Evolutionary conservation across 2,797 vertebrate genomes (phyloP).

Genomic region (Ctenopoma kingsleyae): DNA sequence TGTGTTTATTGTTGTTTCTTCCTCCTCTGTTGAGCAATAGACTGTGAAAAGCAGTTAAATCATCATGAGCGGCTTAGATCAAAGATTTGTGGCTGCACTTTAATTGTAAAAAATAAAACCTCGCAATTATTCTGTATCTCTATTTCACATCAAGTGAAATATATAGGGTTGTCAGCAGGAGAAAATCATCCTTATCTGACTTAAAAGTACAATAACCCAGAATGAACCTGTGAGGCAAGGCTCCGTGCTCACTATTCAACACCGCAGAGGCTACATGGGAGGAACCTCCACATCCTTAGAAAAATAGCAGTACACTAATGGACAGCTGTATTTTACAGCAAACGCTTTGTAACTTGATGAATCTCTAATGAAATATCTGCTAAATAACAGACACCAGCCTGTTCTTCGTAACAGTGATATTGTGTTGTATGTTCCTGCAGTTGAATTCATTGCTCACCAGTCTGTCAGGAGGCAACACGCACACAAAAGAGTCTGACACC

Average conservation of each 20-base stretch:
- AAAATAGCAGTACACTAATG: background rate
- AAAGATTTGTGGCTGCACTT: too few species aligned
- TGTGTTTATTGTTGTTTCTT: too few species aligned
- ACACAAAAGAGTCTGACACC: conserved; percentile 44
- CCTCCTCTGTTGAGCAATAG: too few species aligned
- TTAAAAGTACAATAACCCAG: background rate
- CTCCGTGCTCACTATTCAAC: background rate
- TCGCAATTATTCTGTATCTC: too few species aligned
- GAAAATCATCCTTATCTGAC: too few species aligned
- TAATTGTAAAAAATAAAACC: too few species aligned
- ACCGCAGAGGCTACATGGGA: background rate
- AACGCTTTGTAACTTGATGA: background rate
- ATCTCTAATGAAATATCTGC: conserved; percentile 36
- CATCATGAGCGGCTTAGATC: too few species aligned
- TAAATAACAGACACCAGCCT: conserved; percentile 13
- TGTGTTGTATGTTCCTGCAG: conserved; percentile 23
- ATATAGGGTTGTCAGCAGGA: too few species aligned
- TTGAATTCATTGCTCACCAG: conserved; percentile 2
- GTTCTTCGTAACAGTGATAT: conserved; percentile 24
- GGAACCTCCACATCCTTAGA: background rate
- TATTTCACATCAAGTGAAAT: too few species aligned
- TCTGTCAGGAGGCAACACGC: conserved; percentile 4
- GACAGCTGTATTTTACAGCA: background rate
- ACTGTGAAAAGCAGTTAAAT: background rate
- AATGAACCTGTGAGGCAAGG: background rate